These are phyloP conservation scores for Pyrocoelia pectoralis DNA, from an alignment of 2,888 invertebrate genomes.

Conservation along the genomic window DNA sequence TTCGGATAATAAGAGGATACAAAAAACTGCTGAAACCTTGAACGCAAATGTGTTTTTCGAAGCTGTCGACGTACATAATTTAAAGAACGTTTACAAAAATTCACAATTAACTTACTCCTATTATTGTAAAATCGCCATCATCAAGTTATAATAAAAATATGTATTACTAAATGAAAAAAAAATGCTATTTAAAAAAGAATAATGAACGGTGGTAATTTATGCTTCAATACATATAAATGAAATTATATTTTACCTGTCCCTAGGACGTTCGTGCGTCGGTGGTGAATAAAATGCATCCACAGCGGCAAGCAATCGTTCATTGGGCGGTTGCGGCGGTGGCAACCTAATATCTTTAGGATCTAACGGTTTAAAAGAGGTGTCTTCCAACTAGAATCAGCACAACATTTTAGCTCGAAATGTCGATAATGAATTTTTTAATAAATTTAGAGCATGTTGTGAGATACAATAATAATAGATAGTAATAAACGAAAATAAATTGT, in stretches of 20 bases:
- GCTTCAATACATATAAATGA: slow-evolving; percentile 14
- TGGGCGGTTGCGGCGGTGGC: slow-evolving; percentile 95
- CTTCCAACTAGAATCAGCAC: slow-evolving; percentile 73
- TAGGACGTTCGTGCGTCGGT: slow-evolving; percentile 92
- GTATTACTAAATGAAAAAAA: too few species aligned
- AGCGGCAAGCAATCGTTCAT: slow-evolving; percentile 89
- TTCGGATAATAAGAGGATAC: too few species aligned
- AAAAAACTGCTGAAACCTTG: too few species aligned
- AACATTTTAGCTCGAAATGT: slow-evolving; percentile 33
- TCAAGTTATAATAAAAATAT: too few species aligned
- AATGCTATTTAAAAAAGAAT: too few species aligned
- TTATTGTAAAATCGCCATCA: too few species aligned
- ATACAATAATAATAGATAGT: slow-evolving; percentile 16
- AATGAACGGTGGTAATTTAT: too few species aligned
- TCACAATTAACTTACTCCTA: too few species aligned
- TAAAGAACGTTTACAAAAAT: too few species aligned
- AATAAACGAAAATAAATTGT: too few species aligned
- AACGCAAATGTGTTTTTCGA: too few species aligned
- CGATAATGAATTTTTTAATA: neutral
- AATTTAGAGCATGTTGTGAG: slow-evolving; percentile 12
- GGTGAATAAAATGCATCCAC: slow-evolving; percentile 96
- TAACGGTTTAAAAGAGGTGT: slow-evolving; percentile 87
- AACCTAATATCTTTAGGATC: slow-evolving; percentile 90
- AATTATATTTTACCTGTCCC: slow-evolving; percentile 80
- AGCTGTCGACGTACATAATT: too few species aligned